phyloP scores from a whole-genome alignment of 2,888 invertebrate genomes.

The Cerceris rybyensis region DNA sequence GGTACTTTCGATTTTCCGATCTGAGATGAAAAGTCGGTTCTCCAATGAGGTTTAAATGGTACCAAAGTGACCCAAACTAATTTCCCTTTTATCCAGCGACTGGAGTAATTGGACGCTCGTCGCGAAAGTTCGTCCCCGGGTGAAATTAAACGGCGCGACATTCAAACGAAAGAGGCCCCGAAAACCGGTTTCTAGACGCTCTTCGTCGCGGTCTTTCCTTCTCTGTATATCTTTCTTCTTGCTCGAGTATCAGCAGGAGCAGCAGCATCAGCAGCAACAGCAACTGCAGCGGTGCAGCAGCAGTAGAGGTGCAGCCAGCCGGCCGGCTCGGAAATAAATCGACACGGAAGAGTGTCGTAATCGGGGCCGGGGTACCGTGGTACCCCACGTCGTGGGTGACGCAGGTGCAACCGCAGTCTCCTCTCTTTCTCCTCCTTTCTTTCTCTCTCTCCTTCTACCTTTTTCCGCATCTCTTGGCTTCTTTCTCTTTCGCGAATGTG shows the following conservation, averaged over 20 bases:
- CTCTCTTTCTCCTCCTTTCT: slow-evolving; percentile 18
- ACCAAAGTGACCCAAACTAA: slow-evolving; percentile 52
- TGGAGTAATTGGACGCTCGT: slow-evolving; percentile 58
- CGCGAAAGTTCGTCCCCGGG: slow-evolving; percentile 68
- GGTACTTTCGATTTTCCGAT: slow-evolving; percentile 5
- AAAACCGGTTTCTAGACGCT: slow-evolving; percentile 62
- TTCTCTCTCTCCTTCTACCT: background rate
- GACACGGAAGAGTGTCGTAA: slow-evolving; percentile 71
- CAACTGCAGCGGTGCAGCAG: too few relatives aligned
- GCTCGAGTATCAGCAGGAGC: too few relatives aligned
- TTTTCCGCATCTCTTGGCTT: background rate
- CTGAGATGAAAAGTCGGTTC: background rate
- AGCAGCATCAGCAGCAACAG: too few relatives aligned
- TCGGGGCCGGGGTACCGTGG: slow-evolving; percentile 63
- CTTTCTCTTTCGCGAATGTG: background rate
- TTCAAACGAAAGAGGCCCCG: slow-evolving; percentile 63
- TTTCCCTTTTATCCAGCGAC: slow-evolving; percentile 65
- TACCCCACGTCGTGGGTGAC: slow-evolving; percentile 59
- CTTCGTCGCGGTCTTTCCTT: slow-evolving; percentile 33
- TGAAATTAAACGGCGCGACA: slow-evolving; percentile 67
- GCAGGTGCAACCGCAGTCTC: slow-evolving; percentile 54
- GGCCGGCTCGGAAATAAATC: slow-evolving; percentile 62
- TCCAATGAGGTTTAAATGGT: slow-evolving; percentile 25
- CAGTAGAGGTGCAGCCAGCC: slow-evolving; percentile 15
- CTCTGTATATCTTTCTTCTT: background rate